Base-by-base conservation (phyloP, 2,888 invertebrate genomes). In the Trypoxylon attenuatum region DNA sequence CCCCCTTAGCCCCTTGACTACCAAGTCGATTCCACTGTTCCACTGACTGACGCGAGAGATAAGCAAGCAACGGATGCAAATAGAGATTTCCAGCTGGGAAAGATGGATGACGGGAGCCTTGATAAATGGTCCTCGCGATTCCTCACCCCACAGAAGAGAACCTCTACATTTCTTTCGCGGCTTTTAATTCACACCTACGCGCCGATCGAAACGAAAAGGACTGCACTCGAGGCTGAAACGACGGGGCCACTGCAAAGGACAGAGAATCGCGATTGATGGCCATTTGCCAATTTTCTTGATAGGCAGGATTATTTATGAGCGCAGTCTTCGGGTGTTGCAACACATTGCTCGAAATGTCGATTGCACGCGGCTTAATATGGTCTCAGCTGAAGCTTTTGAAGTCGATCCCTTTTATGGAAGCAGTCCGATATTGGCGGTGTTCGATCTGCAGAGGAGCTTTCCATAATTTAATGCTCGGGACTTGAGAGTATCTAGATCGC, bases 71-170 rank as follows among this genome's bases (percentile, higher is more conserved):
- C 67, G 76, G 76, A 81, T 79, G 78, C 81, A 79, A 82, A 81
- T 81, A 78, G 76, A 80, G 82, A 82, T 82, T 81, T 79, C 78
- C 72, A 77, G 76, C 76, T 73, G 75, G 52, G 77, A 54, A 70
- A 76, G 77, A 76, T 74, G 76, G 67, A 76, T 71, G 77, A 73
- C 62, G 69, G 58, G 49, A 43, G 39, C 49, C 62, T 54, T 76
- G 75, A 76, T 76, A 76, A 76, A 76, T 76, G 75, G 51, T 46
- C 41, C 21, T 27, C 51, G 62, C 53, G 62, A 63, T 65, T 60
- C 57, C n/a, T 56, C 54, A 45, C 51, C 22, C 22, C 47, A 42
- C 56, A 46, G 74, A 59, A 58, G 46, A 57, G 8, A 1, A 13
- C n/a, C 33, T 33, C 33, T 10, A 33, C 33, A 10, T 33, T 33